phyloP scores from a whole-genome alignment of 2,888 invertebrate genomes.

The Bombyx huttoni region DNA sequence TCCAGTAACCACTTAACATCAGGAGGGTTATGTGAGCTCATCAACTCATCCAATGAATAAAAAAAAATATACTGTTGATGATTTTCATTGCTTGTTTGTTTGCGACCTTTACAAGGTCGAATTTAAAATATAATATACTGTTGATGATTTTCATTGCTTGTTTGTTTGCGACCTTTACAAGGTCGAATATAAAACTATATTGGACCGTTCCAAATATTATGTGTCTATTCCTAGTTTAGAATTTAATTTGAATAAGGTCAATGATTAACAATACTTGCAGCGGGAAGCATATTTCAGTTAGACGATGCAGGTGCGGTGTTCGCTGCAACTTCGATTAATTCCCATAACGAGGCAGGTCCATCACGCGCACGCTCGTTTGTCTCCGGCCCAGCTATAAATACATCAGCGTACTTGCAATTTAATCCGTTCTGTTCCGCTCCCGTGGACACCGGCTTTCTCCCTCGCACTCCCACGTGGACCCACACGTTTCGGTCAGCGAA shows the following conservation, averaged over 20 bases:
- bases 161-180: too few species aligned
- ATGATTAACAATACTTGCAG: conserved; percentile 1
- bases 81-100: too few species aligned
- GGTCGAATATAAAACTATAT: too few species aligned
- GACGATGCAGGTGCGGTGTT: conserved; percentile 57
- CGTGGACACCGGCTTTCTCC: conserved; percentile 35
- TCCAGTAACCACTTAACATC: too few species aligned
- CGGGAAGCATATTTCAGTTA: conserved; percentile 52
- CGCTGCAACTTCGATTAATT: conserved; percentile 68
- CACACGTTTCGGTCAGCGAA: conserved; percentile 41
- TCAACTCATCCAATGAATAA: too few species aligned
- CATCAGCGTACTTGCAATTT: conserved; percentile 71
- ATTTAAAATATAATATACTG: too few species aligned
- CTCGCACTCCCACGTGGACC: conserved; percentile 24
- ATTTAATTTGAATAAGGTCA: background rate
- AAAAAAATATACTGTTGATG: too few species aligned
- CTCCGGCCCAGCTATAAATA: conserved; percentile 68
- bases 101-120: too few species aligned
- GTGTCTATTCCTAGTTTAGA: too few species aligned
- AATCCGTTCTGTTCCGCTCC: conserved; percentile 62
- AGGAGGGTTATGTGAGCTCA: too few species aligned
- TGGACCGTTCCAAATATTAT: too few species aligned
- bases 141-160: too few species aligned
- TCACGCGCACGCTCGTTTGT: conserved; percentile 68
- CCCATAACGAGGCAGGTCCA: conserved; percentile 71